Base-by-base conservation (phyloP, 1,140 invertebrate species). In the Pristionchus pacificus region DNA sequence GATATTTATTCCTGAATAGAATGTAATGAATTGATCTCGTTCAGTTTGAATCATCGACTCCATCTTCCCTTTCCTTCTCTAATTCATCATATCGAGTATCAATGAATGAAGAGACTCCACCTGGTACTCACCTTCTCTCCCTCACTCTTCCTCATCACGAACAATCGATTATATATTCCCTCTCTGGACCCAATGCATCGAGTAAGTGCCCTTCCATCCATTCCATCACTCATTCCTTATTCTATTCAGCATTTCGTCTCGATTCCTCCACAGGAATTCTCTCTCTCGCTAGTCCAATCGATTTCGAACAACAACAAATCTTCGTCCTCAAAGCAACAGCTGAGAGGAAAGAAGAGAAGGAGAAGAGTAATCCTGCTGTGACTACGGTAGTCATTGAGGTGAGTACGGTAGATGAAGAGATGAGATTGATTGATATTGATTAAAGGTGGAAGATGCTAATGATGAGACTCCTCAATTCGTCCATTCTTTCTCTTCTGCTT, bases 61-160 rank as follows among this genome's bases (percentile, higher is more conserved):
- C 38, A 6, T 10, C 38, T 49, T 49, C 38, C 38, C 38, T 49
- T 19, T 19, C 6, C 19, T 98, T 97, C 83, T 87, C 92, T 59
- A 90, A 95, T 84, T 90, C 92, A 0, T 90, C 92, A 0, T 97
- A 97, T 81, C 90, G 92, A 77, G 93, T 97, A 84, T 91, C 92
- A 79, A 92, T 97, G 6, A 94, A 92, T 13, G 95, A 97, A 85
- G 93, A 92, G 30, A 91, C 92, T 0, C 88, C 90, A 68, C 88
- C 94, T 14, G 93, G 93, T 6, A 91, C 91, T 2, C 89, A 89
- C 27, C 90, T 97, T 28, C 93, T 93, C 2, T 87, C 88, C 24
- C 90, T 97, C 33, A 89, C 91, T 84, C 94, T 94, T 0, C 91
- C 91, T 1, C 95, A 97, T 83, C 89, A 91, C 82, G 94, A 97